These are phyloP conservation scores for Cassiopea andromeda DNA, from an alignment of 30 jellyfish, hydroid and myxozoan species.

Conservation along the genomic window DNA sequence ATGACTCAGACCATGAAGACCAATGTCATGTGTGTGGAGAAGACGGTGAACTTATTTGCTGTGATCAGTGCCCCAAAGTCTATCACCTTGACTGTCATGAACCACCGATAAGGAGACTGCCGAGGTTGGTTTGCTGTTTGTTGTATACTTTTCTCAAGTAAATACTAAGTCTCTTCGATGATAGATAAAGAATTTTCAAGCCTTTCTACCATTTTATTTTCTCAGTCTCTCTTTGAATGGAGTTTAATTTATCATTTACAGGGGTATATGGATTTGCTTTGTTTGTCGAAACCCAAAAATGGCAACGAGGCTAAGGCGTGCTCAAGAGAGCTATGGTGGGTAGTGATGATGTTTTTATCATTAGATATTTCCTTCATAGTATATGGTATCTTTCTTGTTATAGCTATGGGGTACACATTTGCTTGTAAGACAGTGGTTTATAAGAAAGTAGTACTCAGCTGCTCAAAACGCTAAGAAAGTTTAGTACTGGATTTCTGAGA, in stretches of 20 bases:
- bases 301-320: conserved; percentile 38
- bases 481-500: too few relatives aligned
- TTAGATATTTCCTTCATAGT: neutral
- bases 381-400: neutral
- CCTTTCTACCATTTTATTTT: neutral
- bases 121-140: conserved; percentile 61
- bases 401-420: neutral
- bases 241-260: conserved; percentile 8
- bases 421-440: too few relatives aligned
- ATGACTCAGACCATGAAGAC: conserved; percentile 85
- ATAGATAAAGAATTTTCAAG: neutral
- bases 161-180: too few relatives aligned
- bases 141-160: neutral
- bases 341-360: neutral
- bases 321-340: conserved; percentile 34
- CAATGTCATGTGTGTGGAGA: conserved; percentile 94
- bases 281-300: conserved; percentile 88
- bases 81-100: conserved; percentile 93
- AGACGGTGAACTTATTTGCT: conserved; percentile 85
- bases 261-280: conserved; percentile 96
- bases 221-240: neutral
- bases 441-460: too few relatives aligned
- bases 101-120: conserved; percentile 90
- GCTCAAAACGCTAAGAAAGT: too few relatives aligned
- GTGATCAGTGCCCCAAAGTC: conserved; percentile 95